Evolutionary conservation across 2,888 invertebrate species (phyloP).

Genomic region (Phortica magna): DNA sequence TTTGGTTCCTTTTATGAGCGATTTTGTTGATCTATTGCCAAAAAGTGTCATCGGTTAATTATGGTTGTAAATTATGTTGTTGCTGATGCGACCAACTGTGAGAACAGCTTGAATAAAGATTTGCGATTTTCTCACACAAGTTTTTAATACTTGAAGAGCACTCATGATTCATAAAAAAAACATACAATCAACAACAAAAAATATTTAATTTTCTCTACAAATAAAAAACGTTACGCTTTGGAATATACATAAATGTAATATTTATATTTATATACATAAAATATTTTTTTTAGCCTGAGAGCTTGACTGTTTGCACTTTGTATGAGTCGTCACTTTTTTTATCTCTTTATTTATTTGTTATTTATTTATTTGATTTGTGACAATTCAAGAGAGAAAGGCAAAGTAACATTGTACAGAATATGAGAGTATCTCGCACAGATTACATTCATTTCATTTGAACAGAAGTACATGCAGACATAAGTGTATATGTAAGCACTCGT

Average conservation of each 20-base stretch:
- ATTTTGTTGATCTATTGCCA: background rate
- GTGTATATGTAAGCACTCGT: background rate
- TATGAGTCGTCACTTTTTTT: background rate
- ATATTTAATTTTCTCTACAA: too few species aligned
- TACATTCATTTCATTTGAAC: constrained; percentile 26
- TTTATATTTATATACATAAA: constrained; percentile 29
- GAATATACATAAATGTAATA: too few species aligned
- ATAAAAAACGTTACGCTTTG: too few species aligned
- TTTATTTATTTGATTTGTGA: constrained; percentile 49
- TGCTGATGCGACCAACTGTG: background rate
- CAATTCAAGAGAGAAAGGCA: constrained; percentile 40
- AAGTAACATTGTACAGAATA: background rate
- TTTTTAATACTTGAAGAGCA: too few species aligned
- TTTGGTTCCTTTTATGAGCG: background rate
- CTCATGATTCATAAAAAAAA: too few species aligned
- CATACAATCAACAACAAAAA: too few species aligned
- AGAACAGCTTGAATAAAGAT: background rate
- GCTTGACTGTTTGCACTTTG: constrained; percentile 19
- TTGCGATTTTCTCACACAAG: too few species aligned
- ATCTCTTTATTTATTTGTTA: constrained; percentile 4
- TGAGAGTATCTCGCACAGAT: background rate
- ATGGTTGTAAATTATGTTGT: background rate
- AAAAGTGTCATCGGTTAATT: constrained; percentile 5
- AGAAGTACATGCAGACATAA: too few species aligned
- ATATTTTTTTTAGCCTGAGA: constrained; percentile 23